Evolutionary conservation across 1,140 invertebrate genomes (phyloP).

Genomic region (Drosophila pruinosa): DNA sequence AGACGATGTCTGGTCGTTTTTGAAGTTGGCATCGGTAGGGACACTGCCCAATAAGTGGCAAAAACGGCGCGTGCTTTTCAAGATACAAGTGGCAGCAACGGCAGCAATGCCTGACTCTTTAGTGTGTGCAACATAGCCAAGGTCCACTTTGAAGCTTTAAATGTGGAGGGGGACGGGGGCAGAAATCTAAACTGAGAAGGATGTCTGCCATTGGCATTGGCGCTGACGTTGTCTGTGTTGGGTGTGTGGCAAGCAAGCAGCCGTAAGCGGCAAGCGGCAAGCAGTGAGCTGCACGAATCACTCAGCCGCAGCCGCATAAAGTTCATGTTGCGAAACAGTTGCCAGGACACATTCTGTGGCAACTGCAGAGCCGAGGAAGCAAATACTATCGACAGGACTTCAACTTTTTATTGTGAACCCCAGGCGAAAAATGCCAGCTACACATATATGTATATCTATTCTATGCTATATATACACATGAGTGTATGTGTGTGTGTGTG

Average conservation of each 20-base stretch:
- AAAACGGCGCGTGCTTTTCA: conserved; percentile 69
- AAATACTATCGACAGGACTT: conserved; percentile 77
- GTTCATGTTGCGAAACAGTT: conserved; percentile 74
- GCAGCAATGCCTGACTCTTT: no score
- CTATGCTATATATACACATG: background rate
- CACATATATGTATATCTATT: conserved; percentile 23
- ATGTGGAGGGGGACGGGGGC: background rate
- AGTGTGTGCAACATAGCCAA: conserved; percentile 52
- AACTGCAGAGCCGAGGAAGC: conserved; percentile 5
- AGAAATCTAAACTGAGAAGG: background rate
- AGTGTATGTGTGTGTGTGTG: conserved; percentile 14
- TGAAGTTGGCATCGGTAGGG: background rate
- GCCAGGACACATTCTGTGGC: conserved; percentile 40
- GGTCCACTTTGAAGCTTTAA: conserved; percentile 51
- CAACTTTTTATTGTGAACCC: conserved; percentile 76
- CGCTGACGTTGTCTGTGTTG: conserved; percentile 17
- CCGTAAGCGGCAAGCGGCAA: no score
- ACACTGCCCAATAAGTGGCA: conserved; percentile 74
- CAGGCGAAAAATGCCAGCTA: conserved; percentile 42
- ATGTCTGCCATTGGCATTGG: conserved; percentile 30
- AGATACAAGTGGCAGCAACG: conserved; percentile 20
- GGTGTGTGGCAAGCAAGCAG: no score
- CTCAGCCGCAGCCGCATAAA: conserved; percentile 75
- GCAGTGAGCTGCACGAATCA: conserved; percentile 55
- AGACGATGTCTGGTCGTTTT: conserved; percentile 22